These are phyloP conservation scores for Cheilosia scutellata DNA, from an alignment of 2,888 invertebrate genomes.

Conservation along the genomic window DNA sequence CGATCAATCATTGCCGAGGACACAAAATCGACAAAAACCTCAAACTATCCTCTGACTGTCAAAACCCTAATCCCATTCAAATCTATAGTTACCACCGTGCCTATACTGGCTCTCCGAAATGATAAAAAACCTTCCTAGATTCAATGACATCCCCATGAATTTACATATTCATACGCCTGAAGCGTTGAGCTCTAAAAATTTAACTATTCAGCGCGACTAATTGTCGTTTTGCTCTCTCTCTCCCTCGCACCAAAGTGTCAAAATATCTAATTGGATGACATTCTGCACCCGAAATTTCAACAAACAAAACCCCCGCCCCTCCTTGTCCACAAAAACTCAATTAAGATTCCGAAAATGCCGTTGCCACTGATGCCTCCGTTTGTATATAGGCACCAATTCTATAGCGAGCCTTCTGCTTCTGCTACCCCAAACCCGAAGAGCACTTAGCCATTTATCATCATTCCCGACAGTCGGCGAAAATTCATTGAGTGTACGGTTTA, in stretches of 20 bases:
- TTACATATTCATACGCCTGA: conserved; percentile 3
- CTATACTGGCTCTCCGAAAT: too few species aligned
- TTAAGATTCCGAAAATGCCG: conserved; percentile 56
- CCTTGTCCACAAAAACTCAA: conserved; percentile 43
- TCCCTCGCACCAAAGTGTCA: conserved; percentile 33
- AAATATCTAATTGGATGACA: conserved; percentile 59
- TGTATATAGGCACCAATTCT: neutral
- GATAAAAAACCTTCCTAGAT: neutral
- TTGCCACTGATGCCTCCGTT: conserved; percentile 21
- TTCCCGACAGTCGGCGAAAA: conserved; percentile 57
- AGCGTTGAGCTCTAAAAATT: neutral
- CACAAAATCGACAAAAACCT: too few species aligned
- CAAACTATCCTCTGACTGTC: too few species aligned
- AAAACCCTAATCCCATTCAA: neutral
- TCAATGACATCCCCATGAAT: neutral
- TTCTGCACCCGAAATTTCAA: neutral
- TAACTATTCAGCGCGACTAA: conserved; percentile 44
- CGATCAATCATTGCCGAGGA: too few species aligned
- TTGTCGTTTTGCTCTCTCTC: conserved; percentile 9
- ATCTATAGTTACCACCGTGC: neutral
- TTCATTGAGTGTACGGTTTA: conserved; percentile 71
- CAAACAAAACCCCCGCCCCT: conserved; percentile 28
- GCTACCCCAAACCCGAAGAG: neutral
- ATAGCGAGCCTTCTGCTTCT: neutral
- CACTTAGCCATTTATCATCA: conserved; percentile 66